Evolutionary conservation across 2,888 invertebrate species (phyloP).

Genomic region (Eremobia ochroleuca): DNA sequence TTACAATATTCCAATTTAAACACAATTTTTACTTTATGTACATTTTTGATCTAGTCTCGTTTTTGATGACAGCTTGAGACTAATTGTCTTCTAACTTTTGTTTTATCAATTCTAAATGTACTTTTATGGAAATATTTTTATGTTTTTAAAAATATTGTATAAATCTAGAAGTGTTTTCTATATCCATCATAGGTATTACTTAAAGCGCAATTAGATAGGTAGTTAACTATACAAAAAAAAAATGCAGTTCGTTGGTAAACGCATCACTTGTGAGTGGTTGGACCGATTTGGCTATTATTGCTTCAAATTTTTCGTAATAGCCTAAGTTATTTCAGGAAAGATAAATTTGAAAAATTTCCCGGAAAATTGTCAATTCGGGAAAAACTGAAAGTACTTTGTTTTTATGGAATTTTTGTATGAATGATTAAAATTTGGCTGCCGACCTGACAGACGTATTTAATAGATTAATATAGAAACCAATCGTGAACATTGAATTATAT

Average conservation of each 20-base stretch:
- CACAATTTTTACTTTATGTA: constrained; percentile 16
- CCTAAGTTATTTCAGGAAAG: not conserved
- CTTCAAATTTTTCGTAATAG: not conserved
- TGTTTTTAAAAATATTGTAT: not conserved
- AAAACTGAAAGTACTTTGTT: not conserved
- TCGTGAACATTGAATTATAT: no score
- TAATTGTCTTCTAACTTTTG: constrained; percentile 22
- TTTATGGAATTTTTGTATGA: not conserved
- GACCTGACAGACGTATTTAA: not conserved
- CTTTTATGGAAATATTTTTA: not conserved
- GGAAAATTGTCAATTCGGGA: not conserved
- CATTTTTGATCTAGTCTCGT: not conserved
- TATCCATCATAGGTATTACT: not conserved
- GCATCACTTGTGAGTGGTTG: not conserved
- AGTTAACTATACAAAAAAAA: not conserved
- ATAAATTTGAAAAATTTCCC: not conserved
- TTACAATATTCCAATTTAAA: constrained; percentile 19
- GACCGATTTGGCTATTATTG: not conserved
- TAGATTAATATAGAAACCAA: not conserved
- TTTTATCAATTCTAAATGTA: constrained; percentile 14
- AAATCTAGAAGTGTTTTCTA: not conserved
- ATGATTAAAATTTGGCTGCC: not conserved
- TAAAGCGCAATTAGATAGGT: not conserved
- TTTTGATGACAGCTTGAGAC: not conserved
- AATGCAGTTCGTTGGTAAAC: not conserved